phyloP scores from a whole-genome alignment of 1,140 invertebrate genomes.

The silkworm (Bombyx mori) region ASM3026992v2 NC_085119.1:4410501-4411000 shows the following conservation, averaged over 20 bases:
- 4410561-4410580: conserved; percentile 66
- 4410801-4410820: conserved; percentile 75
- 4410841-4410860: conserved; percentile 87
- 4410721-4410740: conserved; percentile 76
- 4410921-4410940: too few species aligned
- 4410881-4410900: too few species aligned
- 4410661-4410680: conserved; percentile 93
- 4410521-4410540: conserved; percentile 82
- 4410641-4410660: conserved; percentile 83
- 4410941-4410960: too few species aligned
- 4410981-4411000: too few species aligned
- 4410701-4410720: conserved; percentile 83
- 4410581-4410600: conserved; percentile 1
- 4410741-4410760: conserved; percentile 82
- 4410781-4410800: conserved; percentile 73
- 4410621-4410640: conserved; percentile 57
- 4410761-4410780: conserved; percentile 84
- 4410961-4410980: too few species aligned
- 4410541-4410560: conserved; percentile 76
- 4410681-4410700: conserved; percentile 92
- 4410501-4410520: conserved; percentile 82
- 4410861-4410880: conserved; percentile 75
- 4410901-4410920: too few species aligned
- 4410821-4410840: conserved; percentile 90
- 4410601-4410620: not conserved